Percentiles rank a stretch among this genome's conserved stretches.
Evolutionary conservation across 2,888 invertebrate species (phyloP).

Genomic region (Xestia c-nigrum): DNA sequence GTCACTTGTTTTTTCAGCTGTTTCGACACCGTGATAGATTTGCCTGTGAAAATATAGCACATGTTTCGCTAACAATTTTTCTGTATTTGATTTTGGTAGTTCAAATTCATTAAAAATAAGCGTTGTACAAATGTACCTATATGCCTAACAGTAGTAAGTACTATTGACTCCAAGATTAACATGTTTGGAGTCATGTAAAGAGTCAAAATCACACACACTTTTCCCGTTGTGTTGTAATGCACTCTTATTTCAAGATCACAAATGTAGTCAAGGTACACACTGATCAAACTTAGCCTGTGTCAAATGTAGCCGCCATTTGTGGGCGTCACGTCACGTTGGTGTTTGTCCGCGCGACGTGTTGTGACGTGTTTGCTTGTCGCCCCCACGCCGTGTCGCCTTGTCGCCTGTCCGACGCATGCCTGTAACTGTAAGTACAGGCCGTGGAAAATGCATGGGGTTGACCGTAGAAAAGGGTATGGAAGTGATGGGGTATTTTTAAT

Average conservation of each 20-base stretch:
- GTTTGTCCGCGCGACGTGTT: conserved; percentile 58
- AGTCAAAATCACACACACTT: not conserved
- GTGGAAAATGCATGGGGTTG: conserved; percentile 33
- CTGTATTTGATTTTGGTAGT: not conserved
- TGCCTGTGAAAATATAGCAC: conserved; percentile 4
- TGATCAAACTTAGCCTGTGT: not conserved
- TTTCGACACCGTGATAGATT: not conserved
- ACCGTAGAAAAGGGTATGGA: not conserved
- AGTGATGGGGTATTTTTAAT: not conserved
- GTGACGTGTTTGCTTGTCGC: conserved; percentile 64
- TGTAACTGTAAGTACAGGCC: conserved; percentile 16
- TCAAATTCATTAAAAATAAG: not conserved
- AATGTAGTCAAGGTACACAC: not conserved
- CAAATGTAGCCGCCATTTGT: conserved; percentile 25
- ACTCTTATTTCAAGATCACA: not conserved
- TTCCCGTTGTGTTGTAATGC: not conserved
- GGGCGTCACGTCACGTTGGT: conserved; percentile 41
- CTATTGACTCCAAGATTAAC: not conserved
- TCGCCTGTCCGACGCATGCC: conserved; percentile 49
- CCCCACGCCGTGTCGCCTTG: conserved; percentile 52
- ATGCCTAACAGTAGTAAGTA: not conserved
- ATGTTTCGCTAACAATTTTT: not conserved
- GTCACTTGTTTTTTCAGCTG: conserved; percentile 33
- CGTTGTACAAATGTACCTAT: not conserved
- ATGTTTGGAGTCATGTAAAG: not conserved